A percentile compares a stretch with the other conserved stretches of the same genome.
Evolutionary conservation across 2,797 vertebrate genomes (phyloP).

Genomic region (Channallabes apus): DNA sequence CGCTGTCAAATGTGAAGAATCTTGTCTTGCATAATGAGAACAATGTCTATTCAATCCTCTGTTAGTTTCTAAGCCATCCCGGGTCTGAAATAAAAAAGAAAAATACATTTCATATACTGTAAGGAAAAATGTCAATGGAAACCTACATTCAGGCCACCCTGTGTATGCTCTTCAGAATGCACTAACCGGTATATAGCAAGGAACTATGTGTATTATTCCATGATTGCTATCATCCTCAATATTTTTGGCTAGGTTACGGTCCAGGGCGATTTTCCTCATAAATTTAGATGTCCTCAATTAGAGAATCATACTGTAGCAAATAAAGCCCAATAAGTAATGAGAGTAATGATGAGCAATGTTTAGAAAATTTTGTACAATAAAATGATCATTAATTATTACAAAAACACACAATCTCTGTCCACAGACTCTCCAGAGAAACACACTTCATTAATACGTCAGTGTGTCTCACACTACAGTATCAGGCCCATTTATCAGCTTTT

Average conservation of each 20-base stretch:
- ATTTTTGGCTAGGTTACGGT: not conserved
- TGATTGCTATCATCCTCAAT: not conserved
- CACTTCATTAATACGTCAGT: conserved; percentile 34
- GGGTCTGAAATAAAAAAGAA: too few species aligned
- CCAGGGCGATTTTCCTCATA: not conserved
- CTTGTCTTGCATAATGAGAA: too few species aligned
- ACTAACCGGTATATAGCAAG: not conserved
- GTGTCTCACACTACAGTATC: not conserved
- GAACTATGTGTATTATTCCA: not conserved
- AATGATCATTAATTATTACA: conserved; percentile 68
- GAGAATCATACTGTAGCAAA: conserved; percentile 26
- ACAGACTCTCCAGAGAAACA: conserved; percentile 36
- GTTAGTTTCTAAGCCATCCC: too few species aligned
- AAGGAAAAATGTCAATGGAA: too few species aligned
- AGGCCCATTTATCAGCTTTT: not conserved
- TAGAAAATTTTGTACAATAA: conserved; percentile 53
- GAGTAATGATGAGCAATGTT: not conserved
- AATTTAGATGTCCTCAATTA: conserved; percentile 19
- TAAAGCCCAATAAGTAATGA: not conserved
- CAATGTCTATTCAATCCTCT: too few species aligned
- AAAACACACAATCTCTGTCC: conserved; percentile 52
- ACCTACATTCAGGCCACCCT: too few species aligned
- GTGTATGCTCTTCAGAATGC: not conserved
- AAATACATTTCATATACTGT: too few species aligned
- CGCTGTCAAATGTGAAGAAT: too few species aligned